These are phyloP conservation scores for Uropsilus gracilis DNA, from an alignment of 2,113 vertebrate species.

Conservation along the genomic window DNA sequence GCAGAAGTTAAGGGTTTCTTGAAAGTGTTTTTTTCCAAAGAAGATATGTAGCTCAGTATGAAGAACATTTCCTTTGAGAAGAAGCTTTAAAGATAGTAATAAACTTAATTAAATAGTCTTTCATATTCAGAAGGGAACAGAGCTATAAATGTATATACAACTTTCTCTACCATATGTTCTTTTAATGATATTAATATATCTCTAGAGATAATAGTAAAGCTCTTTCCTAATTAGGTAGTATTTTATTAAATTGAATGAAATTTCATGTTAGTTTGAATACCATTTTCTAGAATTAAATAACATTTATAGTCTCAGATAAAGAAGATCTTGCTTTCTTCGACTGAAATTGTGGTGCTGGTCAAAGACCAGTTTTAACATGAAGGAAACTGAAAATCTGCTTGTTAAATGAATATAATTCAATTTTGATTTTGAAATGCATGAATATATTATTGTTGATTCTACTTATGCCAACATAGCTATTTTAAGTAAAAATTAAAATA, in stretches of 20 bases:
- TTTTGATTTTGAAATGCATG: not conserved
- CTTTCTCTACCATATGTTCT: conserved; percentile 56
- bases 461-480: conserved; percentile 23
- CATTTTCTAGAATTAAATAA: conserved; percentile 75
- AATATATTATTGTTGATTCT: not conserved
- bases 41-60: conserved; percentile 62
- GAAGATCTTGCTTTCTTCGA: conserved; percentile 44
- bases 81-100: conserved; percentile 69
- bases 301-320: conserved; percentile 54
- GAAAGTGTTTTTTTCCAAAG: conserved; percentile 11
- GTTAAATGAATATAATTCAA: conserved; percentile 40
- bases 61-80: conserved; percentile 75
- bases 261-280: conserved; percentile 70
- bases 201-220: conserved; percentile 61
- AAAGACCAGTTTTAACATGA: conserved; percentile 49
- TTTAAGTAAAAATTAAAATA: conserved; percentile 61
- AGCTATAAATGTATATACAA: conserved; percentile 60
- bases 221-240: conserved; percentile 75
- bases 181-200: conserved; percentile 68
- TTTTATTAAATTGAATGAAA: conserved; percentile 75
- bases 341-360: conserved; percentile 31
- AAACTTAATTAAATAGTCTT: conserved; percentile 78
- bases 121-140: conserved; percentile 66
- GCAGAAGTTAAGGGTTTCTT: not conserved
- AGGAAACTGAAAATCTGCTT: not conserved